phyloP scores from a whole-genome alignment of 2,113 vertebrate species.

The Percopsis transmontana region DNA sequence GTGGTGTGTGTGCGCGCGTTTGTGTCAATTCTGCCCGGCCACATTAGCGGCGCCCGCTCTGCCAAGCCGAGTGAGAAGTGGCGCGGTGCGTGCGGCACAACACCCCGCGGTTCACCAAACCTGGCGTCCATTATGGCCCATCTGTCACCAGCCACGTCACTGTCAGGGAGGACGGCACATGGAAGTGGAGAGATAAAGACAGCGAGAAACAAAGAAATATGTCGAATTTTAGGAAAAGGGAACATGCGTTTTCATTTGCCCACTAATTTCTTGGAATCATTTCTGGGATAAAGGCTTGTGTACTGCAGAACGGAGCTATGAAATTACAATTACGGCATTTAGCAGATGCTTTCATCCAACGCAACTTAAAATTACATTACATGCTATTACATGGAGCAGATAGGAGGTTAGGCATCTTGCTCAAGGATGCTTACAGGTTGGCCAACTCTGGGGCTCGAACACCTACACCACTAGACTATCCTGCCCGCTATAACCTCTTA shows the following conservation, averaged over 20 bases:
- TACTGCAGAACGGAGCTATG: too few relatives aligned
- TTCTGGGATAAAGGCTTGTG: too few relatives aligned
- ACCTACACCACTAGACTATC: too few relatives aligned
- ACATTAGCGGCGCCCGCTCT: constrained; percentile 42
- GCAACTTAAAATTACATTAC: too few relatives aligned
- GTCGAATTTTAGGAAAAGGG: not conserved
- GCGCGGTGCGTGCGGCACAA: constrained; percentile 61
- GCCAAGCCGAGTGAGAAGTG: constrained; percentile 66
- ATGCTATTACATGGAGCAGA: too few relatives aligned
- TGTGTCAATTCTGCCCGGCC: constrained; percentile 14
- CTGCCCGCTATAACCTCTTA: too few relatives aligned
- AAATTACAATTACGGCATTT: too few relatives aligned
- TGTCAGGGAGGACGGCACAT: constrained; percentile 30
- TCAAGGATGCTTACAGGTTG: too few relatives aligned
- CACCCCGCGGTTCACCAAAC: constrained; percentile 66
- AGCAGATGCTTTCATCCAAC: too few relatives aligned
- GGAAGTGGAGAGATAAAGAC: not conserved
- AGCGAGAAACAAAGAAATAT: constrained; percentile 14
- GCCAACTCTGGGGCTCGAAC: too few relatives aligned
- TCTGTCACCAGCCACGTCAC: constrained; percentile 66
- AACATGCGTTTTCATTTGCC: constrained; percentile 1
- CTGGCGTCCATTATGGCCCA: constrained; percentile 72
- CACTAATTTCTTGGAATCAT: too few relatives aligned
- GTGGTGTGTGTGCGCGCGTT: not conserved
- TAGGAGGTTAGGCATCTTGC: too few relatives aligned